A percentile compares a stretch with the other conserved stretches of the same genome.
phyloP scores from a whole-genome alignment of 2,888 invertebrate genomes.

The Trichogramma evanescens region DNA sequence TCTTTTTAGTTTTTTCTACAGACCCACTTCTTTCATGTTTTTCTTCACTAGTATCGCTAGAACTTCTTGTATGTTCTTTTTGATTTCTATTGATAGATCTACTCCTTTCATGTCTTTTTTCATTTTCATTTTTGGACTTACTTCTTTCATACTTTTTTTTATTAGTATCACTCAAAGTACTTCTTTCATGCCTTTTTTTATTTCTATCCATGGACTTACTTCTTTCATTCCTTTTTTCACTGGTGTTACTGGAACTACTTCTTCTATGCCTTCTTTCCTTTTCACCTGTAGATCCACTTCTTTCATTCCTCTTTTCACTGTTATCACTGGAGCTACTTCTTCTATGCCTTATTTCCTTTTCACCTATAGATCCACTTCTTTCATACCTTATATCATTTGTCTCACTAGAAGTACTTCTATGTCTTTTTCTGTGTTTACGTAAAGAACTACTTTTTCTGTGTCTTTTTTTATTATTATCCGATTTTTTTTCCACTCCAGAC shows the following conservation, averaged over 20 bases:
- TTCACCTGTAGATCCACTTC: not conserved
- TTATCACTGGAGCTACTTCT: not conserved
- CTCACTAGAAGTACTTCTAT: too few relatives aligned
- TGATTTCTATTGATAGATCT: not conserved
- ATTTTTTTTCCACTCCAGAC: not conserved
- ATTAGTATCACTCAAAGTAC: not conserved
- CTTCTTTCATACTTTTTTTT: not conserved
- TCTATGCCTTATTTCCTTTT: not conserved
- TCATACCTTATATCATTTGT: not conserved
- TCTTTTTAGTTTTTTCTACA: too few relatives aligned
- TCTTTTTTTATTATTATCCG: not conserved
- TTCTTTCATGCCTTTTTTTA: conserved; percentile 1
- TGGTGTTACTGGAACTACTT: not conserved
- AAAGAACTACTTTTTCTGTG: not conserved
- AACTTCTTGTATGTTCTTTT: not conserved
- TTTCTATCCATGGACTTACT: conserved; percentile 1
- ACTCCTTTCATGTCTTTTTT: not conserved
- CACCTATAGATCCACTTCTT: not conserved
- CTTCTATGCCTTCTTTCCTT: not conserved
- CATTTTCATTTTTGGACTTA: not conserved
- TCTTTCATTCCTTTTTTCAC: conserved; percentile 1
- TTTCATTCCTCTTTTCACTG: not conserved
- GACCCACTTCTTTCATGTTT: not conserved
- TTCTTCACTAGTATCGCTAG: not conserved
- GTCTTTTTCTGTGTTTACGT: not conserved